phyloP scores from a whole-genome alignment of 2,888 invertebrate species.

The Thumatha senex region DNA sequence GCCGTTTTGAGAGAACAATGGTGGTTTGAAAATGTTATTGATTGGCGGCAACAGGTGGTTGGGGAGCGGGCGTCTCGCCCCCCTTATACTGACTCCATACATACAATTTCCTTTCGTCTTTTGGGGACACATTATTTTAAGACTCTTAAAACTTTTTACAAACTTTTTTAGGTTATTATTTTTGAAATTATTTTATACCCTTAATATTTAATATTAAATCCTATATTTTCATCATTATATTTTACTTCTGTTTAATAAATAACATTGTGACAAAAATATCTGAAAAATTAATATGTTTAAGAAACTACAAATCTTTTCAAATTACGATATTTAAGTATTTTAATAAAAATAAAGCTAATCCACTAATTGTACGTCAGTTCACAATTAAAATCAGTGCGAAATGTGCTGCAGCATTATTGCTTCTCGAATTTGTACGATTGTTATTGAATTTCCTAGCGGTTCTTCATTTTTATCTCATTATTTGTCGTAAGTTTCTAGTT shows the following conservation, averaged over 20 bases:
- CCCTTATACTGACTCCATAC: constrained; percentile 48
- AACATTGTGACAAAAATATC: no score
- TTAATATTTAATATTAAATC: constrained; percentile 40
- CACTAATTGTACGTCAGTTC: constrained; percentile 33
- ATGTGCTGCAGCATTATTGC: constrained; percentile 40
- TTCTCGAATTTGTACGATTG: constrained; percentile 30
- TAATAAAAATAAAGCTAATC: constrained; percentile 26
- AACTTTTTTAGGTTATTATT: constrained; percentile 5
- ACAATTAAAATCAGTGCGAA: constrained; percentile 58
- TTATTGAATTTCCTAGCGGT: constrained; percentile 24
- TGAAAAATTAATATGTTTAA: no score
- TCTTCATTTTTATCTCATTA: constrained; percentile 25
- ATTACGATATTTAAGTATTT: constrained; percentile 28
- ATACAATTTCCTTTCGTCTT: constrained; percentile 61
- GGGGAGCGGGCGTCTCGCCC: constrained; percentile 71
- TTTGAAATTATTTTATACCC: background rate
- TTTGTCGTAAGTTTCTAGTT: background rate
- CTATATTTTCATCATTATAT: constrained; percentile 9
- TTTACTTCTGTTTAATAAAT: no score
- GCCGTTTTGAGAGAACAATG: constrained; percentile 61
- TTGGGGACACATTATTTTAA: constrained; percentile 32
- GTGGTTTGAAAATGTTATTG: constrained; percentile 74
- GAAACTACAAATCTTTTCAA: no score
- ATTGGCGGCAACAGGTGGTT: constrained; percentile 77
- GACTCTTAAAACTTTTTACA: constrained; percentile 14